A percentile compares a stretch with the other conserved stretches of the same genome.
These are phyloP conservation scores for Chaetogeoica ovagalla DNA, from an alignment of 2,888 invertebrate genomes.

Conservation along the genomic window DNA sequence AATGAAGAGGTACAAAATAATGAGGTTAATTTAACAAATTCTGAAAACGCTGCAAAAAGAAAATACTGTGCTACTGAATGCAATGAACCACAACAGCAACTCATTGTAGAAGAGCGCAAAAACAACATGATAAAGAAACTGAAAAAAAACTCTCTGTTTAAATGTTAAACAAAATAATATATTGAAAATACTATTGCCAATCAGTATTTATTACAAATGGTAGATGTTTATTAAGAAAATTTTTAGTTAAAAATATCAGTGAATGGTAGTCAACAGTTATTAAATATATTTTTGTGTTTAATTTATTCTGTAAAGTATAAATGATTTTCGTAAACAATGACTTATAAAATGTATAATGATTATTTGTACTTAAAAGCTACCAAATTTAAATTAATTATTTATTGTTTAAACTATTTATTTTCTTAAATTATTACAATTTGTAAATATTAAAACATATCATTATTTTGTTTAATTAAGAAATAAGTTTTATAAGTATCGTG, in stretches of 20 bases:
- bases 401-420: neutral
- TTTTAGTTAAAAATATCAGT: too few species aligned
- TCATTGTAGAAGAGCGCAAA: neutral
- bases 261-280: neutral
- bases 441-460: too few species aligned
- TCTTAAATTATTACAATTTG: too few species aligned
- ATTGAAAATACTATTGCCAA: neutral
- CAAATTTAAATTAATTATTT: neutral
- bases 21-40: neutral
- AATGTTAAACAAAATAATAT: neutral
- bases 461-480: too few species aligned
- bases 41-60: slow-evolving; percentile 28
- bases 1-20: neutral
- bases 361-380: neutral
- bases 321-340: neutral
- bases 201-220: neutral
- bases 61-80: slow-evolving; percentile 28
- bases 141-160: slow-evolving; percentile 35
- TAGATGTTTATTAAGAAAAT: neutral
- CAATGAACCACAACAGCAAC: neutral
- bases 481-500: too few species aligned
- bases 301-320: neutral
- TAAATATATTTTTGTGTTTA: neutral
- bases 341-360: neutral
- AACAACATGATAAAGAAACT: slow-evolving; percentile 33